Evolutionary conservation across 37 sponge, comb jelly and placozoan genomes (phyloP).

Genomic region (Amphimedon queenslandica): DNA sequence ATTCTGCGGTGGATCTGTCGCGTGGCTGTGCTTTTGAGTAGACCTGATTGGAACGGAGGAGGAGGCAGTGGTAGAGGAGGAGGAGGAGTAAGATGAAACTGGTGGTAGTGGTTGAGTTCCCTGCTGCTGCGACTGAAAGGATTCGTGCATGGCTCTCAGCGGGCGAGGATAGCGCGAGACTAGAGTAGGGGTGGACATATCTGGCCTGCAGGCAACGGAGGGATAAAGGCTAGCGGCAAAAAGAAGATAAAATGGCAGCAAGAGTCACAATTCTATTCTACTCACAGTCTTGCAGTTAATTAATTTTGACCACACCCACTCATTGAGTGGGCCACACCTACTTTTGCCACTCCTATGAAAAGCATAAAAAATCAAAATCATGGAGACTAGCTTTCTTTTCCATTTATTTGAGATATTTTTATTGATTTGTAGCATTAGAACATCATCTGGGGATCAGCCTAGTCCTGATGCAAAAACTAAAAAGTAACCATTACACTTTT

Average conservation of each 20-base stretch:
- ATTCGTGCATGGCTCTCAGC: slow-evolving; percentile 42
- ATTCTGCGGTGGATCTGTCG: neutral
- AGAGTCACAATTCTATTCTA: neutral
- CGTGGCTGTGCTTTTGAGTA: neutral
- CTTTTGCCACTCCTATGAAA: too few species aligned
- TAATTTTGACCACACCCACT: neutral
- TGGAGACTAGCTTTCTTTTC: too few species aligned
- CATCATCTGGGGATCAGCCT: too few species aligned
- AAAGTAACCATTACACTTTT: too few species aligned
- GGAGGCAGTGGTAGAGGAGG: neutral
- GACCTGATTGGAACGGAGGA: neutral
- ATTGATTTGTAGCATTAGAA: too few species aligned
- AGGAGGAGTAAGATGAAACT: neutral
- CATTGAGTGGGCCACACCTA: too few species aligned
- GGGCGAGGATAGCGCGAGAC: slow-evolving; percentile 47
- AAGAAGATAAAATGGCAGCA: neutral
- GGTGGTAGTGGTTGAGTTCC: neutral
- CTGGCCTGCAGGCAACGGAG: neutral
- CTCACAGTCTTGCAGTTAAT: neutral
- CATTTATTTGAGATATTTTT: too few species aligned
- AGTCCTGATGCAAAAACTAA: too few species aligned
- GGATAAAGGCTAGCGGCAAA: neutral
- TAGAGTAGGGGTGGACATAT: neutral
- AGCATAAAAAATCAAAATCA: too few species aligned
- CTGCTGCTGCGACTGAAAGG: neutral